Conservation (phyloP, 2,113 vertebrate species). For the Pristiophorus japonicus region DNA sequence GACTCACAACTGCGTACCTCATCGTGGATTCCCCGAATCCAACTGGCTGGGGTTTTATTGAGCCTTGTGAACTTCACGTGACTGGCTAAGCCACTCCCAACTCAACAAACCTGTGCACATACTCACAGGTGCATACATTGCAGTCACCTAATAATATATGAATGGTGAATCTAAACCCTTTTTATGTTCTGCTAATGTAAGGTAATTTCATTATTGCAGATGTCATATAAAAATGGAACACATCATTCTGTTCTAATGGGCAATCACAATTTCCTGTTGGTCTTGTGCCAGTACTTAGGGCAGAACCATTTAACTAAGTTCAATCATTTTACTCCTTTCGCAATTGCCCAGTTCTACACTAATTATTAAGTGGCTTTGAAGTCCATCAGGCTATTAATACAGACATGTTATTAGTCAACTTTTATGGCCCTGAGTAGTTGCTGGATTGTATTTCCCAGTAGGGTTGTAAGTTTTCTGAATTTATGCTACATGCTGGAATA, state of each 20-base stretch:
- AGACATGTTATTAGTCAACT: not conserved
- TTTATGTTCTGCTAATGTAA: not conserved
- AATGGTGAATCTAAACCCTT: not conserved
- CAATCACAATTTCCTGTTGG: conserved; percentile 25
- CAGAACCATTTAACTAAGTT: not conserved
- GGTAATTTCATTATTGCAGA: not conserved
- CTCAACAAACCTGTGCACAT: too few relatives aligned
- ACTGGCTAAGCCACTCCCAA: too few relatives aligned
- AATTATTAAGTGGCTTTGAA: conserved; percentile 14
- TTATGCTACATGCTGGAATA: not conserved
- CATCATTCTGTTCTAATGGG: not conserved
- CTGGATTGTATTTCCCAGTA: not conserved
- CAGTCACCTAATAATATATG: too few relatives aligned
- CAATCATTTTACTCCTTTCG: not conserved
- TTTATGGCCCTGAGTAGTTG: not conserved
- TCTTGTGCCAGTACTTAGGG: not conserved
- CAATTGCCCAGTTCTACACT: not conserved
- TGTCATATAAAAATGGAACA: conserved; percentile 22
- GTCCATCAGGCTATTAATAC: not conserved
- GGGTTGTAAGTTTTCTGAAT: conserved; percentile 15
- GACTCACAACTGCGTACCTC: too few relatives aligned
- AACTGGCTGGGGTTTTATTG: too few relatives aligned
- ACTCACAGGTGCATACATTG: too few relatives aligned
- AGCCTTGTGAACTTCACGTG: too few relatives aligned
- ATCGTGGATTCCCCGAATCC: too few relatives aligned